phyloP scores from a whole-genome alignment of 2,888 invertebrate species.

The Ptycholaimellus sp. region DNA sequence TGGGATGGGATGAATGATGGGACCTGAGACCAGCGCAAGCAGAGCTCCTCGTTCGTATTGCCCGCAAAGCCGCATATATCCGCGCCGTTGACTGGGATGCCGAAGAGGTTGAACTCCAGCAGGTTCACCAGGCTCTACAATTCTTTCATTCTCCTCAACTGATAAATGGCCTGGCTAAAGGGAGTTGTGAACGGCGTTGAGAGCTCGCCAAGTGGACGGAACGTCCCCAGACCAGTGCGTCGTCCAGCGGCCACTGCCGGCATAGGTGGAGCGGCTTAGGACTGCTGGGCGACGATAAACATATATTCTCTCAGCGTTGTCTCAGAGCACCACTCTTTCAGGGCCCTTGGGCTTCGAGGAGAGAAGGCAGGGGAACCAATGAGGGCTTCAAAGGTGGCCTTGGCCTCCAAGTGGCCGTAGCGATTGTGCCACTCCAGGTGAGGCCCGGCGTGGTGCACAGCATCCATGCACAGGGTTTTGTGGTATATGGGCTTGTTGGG shows the following conservation, averaged over 20 bases:
- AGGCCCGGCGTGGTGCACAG: slow-evolving; percentile 40
- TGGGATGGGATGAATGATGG: slow-evolving; percentile 39
- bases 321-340: too few species aligned
- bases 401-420: slow-evolving; percentile 36
- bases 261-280: slow-evolving; percentile 51
- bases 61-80: slow-evolving; percentile 29
- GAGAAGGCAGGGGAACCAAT: too few species aligned
- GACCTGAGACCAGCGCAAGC: slow-evolving; percentile 43
- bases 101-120: slow-evolving; percentile 27
- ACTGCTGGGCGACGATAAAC: slow-evolving; percentile 31
- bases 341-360: too few species aligned
- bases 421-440: slow-evolving; percentile 26
- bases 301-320: too few species aligned
- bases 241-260: slow-evolving; percentile 46
- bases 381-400: slow-evolving; percentile 14
- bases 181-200: too few species aligned
- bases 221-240: slow-evolving; percentile 34
- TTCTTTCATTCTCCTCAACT: slow-evolving; percentile 40
- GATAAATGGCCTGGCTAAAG: too few species aligned
- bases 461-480: slow-evolving; percentile 57
- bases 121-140: slow-evolving; percentile 39
- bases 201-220: slow-evolving; percentile 37
- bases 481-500: slow-evolving; percentile 23
- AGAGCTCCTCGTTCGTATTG: slow-evolving; percentile 28
- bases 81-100: slow-evolving; percentile 13